Conservation (phyloP, 2,113 vertebrate species). For the Murina feae region DNA sequence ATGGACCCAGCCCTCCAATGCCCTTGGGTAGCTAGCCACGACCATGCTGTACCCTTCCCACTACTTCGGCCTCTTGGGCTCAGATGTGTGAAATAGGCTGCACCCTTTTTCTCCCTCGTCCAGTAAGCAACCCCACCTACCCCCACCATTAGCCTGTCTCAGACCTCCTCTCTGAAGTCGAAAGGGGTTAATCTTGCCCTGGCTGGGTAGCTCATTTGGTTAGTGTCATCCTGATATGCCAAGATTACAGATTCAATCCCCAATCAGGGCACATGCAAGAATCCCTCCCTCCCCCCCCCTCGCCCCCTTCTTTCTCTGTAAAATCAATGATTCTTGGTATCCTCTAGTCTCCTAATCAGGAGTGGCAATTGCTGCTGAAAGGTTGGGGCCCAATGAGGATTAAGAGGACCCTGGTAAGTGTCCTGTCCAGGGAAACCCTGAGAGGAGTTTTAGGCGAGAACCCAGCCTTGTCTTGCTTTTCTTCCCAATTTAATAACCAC, state of each 20-base stretch:
- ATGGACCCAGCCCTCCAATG: not conserved
- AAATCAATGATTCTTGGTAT: too few species aligned
- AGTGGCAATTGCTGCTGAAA: not conserved
- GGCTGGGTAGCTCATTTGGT: not conserved
- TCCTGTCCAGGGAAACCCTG: not conserved
- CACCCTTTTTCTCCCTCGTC: fast-evolving
- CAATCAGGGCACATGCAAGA: not conserved
- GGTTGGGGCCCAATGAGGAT: not conserved
- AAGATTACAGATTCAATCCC: not conserved
- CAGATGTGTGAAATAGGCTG: not conserved
- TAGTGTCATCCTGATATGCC: not conserved
- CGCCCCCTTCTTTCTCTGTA: not conserved
- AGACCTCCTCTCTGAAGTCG: not conserved
- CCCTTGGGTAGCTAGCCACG: not conserved
- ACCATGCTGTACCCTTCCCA: too few species aligned
- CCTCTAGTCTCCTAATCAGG: too few species aligned
- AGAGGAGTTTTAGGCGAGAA: not conserved
- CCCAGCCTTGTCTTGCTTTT: not conserved
- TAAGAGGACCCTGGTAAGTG: not conserved
- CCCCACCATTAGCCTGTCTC: not conserved
- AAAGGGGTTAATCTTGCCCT: not conserved
- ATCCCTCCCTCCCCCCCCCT: not conserved
- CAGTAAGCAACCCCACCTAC: not conserved
- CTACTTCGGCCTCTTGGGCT: fast-evolving
- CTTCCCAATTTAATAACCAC: not conserved